A percentile compares a stretch with the other conserved stretches of the same genome.
These are phyloP conservation scores for Oryzaephilus surinamensis DNA, from an alignment of 1,140 invertebrate species.

Conservation along the genomic window DNA sequence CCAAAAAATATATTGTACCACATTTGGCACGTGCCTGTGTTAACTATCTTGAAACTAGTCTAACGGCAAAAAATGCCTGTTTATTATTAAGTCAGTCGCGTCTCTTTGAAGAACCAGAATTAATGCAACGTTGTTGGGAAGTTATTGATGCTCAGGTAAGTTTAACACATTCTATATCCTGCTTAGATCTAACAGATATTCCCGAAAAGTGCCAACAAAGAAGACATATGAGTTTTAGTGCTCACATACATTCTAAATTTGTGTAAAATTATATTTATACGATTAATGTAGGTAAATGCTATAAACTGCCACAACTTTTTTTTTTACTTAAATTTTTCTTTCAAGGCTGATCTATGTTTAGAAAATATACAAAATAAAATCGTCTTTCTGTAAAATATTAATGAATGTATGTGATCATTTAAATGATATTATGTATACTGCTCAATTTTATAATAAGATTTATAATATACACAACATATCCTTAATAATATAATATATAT, in stretches of 20 bases:
- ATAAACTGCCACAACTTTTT: conserved; percentile 5
- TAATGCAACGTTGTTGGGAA: conserved; percentile 91
- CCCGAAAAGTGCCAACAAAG: conserved; percentile 13
- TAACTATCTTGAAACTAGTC: conserved; percentile 81
- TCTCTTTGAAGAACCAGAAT: conserved; percentile 83
- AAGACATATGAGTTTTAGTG: conserved; percentile 28
- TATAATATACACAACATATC: conserved; percentile 9
- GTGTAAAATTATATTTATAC: too few species aligned
- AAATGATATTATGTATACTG: too few species aligned
- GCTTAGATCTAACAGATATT: conserved; percentile 24
- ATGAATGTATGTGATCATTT: conserved; percentile 10
- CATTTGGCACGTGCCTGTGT: conserved; percentile 83
- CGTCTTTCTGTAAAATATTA: too few species aligned
- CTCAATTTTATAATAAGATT: conserved; percentile 13
- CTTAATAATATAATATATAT: conserved; percentile 8
- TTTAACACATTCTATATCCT: conserved; percentile 32
- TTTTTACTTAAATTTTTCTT: conserved; percentile 1
- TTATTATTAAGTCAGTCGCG: conserved; percentile 80
- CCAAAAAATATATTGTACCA: conserved; percentile 89
- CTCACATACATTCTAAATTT: conserved; percentile 14
- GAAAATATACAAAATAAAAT: conserved; percentile 7
- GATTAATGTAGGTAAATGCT: too few species aligned
- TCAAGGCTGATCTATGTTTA: conserved; percentile 12
- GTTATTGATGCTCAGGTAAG: conserved; percentile 85
- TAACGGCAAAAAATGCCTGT: conserved; percentile 87